Evolutionary conservation across 1,140 invertebrate genomes (phyloP).

Genomic region (Diprion similis): DNA sequence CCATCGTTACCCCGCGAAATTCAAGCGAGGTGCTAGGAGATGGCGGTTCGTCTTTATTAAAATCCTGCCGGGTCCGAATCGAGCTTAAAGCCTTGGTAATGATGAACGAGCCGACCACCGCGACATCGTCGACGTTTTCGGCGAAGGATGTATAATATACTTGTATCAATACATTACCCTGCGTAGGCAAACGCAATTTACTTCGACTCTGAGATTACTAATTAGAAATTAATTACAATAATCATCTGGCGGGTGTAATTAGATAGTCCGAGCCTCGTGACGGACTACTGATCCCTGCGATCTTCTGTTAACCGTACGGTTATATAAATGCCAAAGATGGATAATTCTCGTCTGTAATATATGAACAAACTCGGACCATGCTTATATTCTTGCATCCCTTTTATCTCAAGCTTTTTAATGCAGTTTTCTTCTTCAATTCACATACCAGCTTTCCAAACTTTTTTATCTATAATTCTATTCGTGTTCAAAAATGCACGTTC

Average conservation of each 20-base stretch:
- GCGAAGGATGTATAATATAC: no score
- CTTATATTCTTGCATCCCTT: neutral
- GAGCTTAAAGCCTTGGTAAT: neutral
- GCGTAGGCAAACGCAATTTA: neutral
- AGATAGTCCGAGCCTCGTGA: neutral
- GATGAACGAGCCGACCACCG: neutral
- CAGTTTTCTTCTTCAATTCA: no score
- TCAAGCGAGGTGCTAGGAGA: neutral
- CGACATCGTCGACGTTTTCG: no score
- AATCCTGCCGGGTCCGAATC: neutral
- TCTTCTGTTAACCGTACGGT: neutral
- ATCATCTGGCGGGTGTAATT: constrained; percentile 8
- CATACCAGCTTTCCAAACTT: no score
- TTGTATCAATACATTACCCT: neutral
- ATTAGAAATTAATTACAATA: constrained; percentile 10
- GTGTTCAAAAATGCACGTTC: no score
- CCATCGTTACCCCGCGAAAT: neutral
- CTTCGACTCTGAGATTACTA: constrained; percentile 7
- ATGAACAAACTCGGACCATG: neutral
- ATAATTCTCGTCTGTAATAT: neutral
- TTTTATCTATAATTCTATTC: no score
- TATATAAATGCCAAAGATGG: neutral
- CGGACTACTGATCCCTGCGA: neutral
- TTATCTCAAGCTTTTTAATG: neutral
- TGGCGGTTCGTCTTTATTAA: neutral